These are phyloP conservation scores for Ptyas mucosa DNA, from an alignment of 2,113 vertebrate genomes.

Conservation along the genomic window DNA sequence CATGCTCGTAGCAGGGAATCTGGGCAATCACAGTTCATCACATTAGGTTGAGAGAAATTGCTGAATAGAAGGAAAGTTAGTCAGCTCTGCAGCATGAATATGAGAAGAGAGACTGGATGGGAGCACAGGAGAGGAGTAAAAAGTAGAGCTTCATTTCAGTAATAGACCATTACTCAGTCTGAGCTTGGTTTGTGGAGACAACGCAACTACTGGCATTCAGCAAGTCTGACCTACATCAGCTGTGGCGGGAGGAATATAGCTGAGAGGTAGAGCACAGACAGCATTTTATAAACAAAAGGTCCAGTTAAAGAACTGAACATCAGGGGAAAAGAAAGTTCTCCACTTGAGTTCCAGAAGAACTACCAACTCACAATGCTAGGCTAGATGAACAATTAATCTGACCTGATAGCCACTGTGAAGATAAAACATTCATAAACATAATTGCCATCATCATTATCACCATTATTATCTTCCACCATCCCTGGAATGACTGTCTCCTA, in stretches of 20 bases:
- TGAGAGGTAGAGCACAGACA: background rate
- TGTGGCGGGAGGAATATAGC: background rate
- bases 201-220: background rate
- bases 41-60: background rate
- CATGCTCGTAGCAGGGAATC: background rate
- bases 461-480: background rate
- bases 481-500: background rate
- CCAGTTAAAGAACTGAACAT: background rate
- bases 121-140: background rate
- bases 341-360: background rate
- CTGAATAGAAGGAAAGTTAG: background rate
- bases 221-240: background rate
- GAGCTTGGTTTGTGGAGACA: background rate
- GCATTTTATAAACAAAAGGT: background rate
- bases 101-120: background rate
- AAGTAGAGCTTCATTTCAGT: background rate
- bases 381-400: background rate
- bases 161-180: background rate
- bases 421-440: background rate
- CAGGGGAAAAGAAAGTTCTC: background rate
- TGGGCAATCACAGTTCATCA: background rate
- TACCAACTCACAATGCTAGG: background rate
- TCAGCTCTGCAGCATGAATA: background rate
- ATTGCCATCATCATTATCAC: background rate
- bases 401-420: background rate